A percentile compares a stretch with the other conserved stretches of the same genome.
Evolutionary conservation across 2,888 invertebrate species (phyloP).

Genomic region (Pimpla rufipes): DNA sequence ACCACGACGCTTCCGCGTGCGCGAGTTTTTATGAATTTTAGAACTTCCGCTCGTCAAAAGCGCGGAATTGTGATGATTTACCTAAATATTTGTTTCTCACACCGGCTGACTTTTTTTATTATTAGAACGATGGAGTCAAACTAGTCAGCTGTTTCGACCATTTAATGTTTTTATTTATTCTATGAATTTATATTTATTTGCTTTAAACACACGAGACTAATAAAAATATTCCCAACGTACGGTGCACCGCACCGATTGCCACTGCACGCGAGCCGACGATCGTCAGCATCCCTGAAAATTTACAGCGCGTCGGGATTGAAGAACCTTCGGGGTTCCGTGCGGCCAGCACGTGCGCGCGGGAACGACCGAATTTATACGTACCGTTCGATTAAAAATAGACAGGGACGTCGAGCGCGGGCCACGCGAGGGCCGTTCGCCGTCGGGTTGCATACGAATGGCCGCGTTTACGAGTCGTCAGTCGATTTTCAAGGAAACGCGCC

Average conservation of each 20-base stretch:
- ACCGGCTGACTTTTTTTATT: too few species aligned
- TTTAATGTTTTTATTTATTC: too few species aligned
- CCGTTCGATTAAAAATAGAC: constrained; percentile 75
- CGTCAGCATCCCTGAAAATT: constrained; percentile 4
- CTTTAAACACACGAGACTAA: not conserved
- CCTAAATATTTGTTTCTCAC: not conserved
- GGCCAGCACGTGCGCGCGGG: constrained; percentile 53
- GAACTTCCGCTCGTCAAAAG: not conserved
- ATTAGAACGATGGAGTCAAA: too few species aligned
- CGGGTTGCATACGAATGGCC: constrained; percentile 77
- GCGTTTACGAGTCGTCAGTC: constrained; percentile 76
- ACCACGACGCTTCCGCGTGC: not conserved
- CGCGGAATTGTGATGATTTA: not conserved
- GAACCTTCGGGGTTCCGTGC: not conserved
- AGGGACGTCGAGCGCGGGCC: constrained; percentile 47
- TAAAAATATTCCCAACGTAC: not conserved
- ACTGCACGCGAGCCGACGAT: not conserved
- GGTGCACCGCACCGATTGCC: not conserved
- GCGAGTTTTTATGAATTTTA: not conserved
- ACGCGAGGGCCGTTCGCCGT: constrained; percentile 71
- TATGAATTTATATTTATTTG: too few species aligned
- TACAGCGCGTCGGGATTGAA: not conserved
- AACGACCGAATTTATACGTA: constrained; percentile 62
- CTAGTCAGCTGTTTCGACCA: too few species aligned
- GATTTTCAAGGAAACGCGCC: constrained; percentile 78